Evolutionary conservation across 1,140 invertebrate genomes (phyloP).

Genomic region (Neodiprion pinetum): DNA sequence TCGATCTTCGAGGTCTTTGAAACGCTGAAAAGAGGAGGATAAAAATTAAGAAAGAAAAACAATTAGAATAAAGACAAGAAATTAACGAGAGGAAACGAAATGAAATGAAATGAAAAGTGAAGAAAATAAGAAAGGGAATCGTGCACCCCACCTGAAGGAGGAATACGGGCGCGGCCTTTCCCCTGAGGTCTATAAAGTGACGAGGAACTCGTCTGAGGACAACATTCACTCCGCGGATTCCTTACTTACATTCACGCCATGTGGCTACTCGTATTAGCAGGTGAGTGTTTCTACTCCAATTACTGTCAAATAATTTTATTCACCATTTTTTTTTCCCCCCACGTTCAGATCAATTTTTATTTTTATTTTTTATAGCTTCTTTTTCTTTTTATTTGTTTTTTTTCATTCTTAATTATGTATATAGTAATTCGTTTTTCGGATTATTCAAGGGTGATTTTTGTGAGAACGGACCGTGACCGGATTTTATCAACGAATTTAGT

Average conservation of each 20-base stretch:
- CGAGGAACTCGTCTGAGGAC: constrained; percentile 1
- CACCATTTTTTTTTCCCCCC: neutral
- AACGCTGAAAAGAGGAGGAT: no score
- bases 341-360: no score
- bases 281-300: neutral
- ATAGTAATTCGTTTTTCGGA: no score
- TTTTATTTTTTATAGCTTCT: no score
- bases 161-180: neutral
- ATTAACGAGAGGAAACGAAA: neutral
- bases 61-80: neutral
- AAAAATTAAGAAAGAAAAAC: neutral
- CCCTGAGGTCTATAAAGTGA: constrained; percentile 5
- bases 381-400: neutral
- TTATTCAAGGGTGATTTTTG: no score
- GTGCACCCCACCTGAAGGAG: neutral
- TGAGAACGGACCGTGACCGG: no score
- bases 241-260: neutral
- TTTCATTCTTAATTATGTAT: neutral
- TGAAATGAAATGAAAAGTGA: no score
- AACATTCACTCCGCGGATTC: constrained; percentile 1
- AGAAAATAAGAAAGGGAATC: neutral
- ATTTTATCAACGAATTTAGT: no score
- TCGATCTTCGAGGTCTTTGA: no score
- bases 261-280: constrained; percentile 1
- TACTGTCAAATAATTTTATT: neutral